Conservation (phyloP, 1,140 invertebrate genomes). For the Psilanteris sp. region DNA sequence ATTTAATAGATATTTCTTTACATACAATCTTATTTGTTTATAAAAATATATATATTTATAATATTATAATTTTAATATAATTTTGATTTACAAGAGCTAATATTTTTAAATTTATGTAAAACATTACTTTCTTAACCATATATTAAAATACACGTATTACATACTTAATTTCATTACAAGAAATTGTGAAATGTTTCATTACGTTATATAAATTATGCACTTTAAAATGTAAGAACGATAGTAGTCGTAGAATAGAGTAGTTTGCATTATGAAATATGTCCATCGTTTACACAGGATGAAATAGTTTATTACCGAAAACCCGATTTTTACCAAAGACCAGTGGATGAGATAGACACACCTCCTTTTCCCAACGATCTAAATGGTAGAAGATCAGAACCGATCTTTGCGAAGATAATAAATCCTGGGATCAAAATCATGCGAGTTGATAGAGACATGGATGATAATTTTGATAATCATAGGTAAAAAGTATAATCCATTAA, state of each 20-base stretch:
- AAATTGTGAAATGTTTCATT: constrained; percentile 63
- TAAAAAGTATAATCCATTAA: constrained; percentile 50
- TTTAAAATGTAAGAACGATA: not conserved
- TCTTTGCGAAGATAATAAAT: constrained; percentile 74
- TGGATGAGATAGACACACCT: constrained; percentile 76
- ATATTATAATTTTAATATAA: too few species aligned
- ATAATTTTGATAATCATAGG: constrained; percentile 73
- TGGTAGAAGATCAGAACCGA: constrained; percentile 54
- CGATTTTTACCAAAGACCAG: constrained; percentile 73
- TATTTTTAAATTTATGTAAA: too few species aligned
- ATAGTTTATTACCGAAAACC: constrained; percentile 66
- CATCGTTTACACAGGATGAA: constrained; percentile 56
- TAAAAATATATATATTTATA: too few species aligned
- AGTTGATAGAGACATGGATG: constrained; percentile 74
- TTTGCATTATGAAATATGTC: constrained; percentile 24
- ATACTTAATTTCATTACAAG: constrained; percentile 6
- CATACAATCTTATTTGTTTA: too few species aligned
- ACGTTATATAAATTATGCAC: constrained; percentile 36
- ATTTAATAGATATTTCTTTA: too few species aligned
- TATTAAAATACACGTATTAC: constrained; percentile 29
- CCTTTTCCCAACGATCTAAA: constrained; percentile 70
- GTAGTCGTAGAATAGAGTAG: constrained; percentile 20
- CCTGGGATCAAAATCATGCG: constrained; percentile 78
- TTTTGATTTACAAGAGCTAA: too few species aligned
- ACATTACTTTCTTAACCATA: too few species aligned